Conservation (phyloP, 1,140 invertebrate species). For the Drosophila guanche region DNA sequence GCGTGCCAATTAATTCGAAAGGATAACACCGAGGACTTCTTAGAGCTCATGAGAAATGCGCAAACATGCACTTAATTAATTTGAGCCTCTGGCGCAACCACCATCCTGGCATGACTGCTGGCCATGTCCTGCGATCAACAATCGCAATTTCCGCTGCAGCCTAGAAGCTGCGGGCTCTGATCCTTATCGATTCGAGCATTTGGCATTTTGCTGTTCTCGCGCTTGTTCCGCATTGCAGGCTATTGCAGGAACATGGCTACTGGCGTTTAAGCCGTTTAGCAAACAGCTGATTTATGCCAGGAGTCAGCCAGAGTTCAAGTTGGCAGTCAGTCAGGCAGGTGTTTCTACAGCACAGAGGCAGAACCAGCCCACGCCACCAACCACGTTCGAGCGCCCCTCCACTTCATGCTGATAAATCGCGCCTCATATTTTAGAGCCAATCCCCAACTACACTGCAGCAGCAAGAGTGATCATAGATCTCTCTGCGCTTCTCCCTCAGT, state of each 20-base stretch:
- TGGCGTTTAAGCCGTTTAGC: slow-evolving; percentile 73
- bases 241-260: slow-evolving; percentile 59
- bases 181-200: slow-evolving; percentile 56
- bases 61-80: slow-evolving; percentile 79
- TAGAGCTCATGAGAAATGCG: slow-evolving; percentile 50
- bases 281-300: slow-evolving; percentile 67
- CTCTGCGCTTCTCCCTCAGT: too few species aligned
- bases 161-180: slow-evolving; percentile 59
- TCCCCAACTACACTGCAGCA: not conserved
- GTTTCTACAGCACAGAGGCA: slow-evolving; percentile 4
- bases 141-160: slow-evolving; percentile 40
- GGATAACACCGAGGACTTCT: slow-evolving; percentile 29
- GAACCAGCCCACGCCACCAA: slow-evolving; percentile 41
- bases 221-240: slow-evolving; percentile 44
- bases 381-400: not conserved
- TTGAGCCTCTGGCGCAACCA: slow-evolving; percentile 60
- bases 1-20: slow-evolving; percentile 66
- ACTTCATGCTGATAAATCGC: slow-evolving; percentile 4
- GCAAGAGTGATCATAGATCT: too few species aligned
- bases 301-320: slow-evolving; percentile 15
- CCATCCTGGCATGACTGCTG: slow-evolving; percentile 3
- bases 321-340: slow-evolving; percentile 36
- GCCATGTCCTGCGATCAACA: slow-evolving; percentile 34
- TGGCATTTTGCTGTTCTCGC: slow-evolving; percentile 55
- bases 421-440: slow-evolving; percentile 32